These are phyloP conservation scores for Sturnus vulgaris DNA, from an alignment of 2,113 vertebrate genomes.

Conservation along the genomic window DNA sequence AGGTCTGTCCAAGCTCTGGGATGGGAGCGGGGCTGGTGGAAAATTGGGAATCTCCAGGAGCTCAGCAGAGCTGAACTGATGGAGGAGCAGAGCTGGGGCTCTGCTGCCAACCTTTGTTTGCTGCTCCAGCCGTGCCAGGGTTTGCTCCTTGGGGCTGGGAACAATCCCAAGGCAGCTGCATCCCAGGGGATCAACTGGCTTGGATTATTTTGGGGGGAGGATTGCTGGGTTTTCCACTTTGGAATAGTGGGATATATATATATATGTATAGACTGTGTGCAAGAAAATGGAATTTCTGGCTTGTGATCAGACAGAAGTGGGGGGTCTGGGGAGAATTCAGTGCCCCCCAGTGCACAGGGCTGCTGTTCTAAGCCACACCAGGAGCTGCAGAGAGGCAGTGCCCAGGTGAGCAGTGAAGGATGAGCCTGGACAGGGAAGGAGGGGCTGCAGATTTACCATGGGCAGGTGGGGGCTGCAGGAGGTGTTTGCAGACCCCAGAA, in stretches of 20 bases:
- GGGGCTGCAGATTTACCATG: background rate
- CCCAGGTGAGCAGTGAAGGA: background rate
- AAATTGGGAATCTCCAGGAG: background rate
- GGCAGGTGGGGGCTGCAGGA: background rate
- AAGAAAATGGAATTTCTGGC: background rate
- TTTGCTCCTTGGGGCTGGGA: background rate
- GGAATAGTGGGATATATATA: accelerated
- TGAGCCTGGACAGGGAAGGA: background rate
- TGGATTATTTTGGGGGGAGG: background rate
- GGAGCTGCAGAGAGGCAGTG: background rate
- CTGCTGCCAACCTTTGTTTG: background rate
- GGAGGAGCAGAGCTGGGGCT: background rate
- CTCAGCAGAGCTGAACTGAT: background rate
- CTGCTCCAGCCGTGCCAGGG: background rate
- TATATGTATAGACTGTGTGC: accelerated
- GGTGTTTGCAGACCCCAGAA: no score
- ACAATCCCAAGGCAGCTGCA: background rate
- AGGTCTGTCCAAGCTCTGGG: background rate
- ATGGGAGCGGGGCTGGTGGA: background rate
- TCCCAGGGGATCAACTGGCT: background rate
- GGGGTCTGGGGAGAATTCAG: background rate
- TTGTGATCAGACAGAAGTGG: background rate
- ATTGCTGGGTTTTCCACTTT: background rate
- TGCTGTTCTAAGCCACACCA: background rate
- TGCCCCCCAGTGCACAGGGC: accelerated